Evolutionary conservation across 2,113 vertebrate species (phyloP).

Genomic region (Nothoprocta pentlandii): DNA sequence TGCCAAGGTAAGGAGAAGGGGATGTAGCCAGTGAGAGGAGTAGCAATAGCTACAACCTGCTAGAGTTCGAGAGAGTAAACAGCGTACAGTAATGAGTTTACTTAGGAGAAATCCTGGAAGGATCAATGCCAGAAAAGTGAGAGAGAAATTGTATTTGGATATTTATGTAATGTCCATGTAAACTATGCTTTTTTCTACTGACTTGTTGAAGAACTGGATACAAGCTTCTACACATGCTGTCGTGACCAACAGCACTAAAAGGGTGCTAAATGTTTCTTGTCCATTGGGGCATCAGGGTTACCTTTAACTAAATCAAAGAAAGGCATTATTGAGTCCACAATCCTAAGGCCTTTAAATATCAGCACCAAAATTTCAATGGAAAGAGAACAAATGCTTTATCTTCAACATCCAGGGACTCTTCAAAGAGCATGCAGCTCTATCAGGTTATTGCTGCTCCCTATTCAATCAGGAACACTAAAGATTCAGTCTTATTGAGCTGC

Average conservation of each 20-base stretch:
- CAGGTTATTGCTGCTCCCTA: fast-evolving
- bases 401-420: not conserved
- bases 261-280: not conserved
- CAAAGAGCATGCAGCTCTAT: not conserved
- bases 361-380: not conserved
- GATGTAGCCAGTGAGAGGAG: not conserved
- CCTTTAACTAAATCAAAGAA: not conserved
- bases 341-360: not conserved
- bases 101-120: not conserved
- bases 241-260: not conserved
- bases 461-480: not conserved
- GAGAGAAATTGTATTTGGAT: not conserved
- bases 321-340: not conserved
- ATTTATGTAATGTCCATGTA: not conserved
- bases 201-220: not conserved
- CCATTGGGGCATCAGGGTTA: not conserved
- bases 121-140: not conserved
- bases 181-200: not conserved
- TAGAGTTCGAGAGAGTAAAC: not conserved
- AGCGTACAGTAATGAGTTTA: not conserved
- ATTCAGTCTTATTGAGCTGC: not conserved
- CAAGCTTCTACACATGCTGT: not conserved
- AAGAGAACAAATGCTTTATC: not conserved
- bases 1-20: not conserved
- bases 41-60: not conserved